Conservation (phyloP, 1,140 invertebrate genomes). For the Eupeodes corollae region DNA sequence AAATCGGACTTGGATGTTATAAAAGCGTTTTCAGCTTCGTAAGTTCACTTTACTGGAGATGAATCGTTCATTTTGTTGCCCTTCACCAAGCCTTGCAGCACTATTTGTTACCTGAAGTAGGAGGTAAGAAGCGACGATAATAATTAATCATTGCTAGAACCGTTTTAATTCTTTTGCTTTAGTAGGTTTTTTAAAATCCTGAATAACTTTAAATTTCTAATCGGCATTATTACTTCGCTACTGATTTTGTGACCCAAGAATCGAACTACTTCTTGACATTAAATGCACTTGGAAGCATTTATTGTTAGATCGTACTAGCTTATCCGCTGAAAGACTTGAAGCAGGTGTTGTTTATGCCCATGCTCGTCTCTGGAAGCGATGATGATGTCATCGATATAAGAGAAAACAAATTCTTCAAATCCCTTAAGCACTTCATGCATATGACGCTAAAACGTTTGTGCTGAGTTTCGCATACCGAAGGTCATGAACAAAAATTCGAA, state of each 20-base stretch:
- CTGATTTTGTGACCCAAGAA: conserved; percentile 17
- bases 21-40: no score
- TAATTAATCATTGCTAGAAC: conserved; percentile 37
- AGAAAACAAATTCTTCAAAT: conserved; percentile 28
- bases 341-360: conserved; percentile 23
- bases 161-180: conserved; percentile 20
- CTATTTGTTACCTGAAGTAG: no score
- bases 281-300: conserved; percentile 20
- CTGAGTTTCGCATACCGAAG: no score
- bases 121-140: no score
- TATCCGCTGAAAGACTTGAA: no score
- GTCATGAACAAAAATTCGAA: conserved; percentile 38
- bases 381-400: conserved; percentile 41
- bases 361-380: conserved; percentile 28
- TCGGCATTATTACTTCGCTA: conserved; percentile 11
- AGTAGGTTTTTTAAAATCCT: conserved; percentile 22
- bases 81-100: no score
- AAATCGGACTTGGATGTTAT: no score
- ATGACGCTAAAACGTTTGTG: no score
- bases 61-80: no score
- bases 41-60: no score
- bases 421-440: conserved; percentile 37
- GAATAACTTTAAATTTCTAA: conserved; percentile 2
- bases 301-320: conserved; percentile 16
- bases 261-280: conserved; percentile 14